phyloP scores from a whole-genome alignment of 2,113 vertebrate species.

The Tachysurus vachellii region DNA sequence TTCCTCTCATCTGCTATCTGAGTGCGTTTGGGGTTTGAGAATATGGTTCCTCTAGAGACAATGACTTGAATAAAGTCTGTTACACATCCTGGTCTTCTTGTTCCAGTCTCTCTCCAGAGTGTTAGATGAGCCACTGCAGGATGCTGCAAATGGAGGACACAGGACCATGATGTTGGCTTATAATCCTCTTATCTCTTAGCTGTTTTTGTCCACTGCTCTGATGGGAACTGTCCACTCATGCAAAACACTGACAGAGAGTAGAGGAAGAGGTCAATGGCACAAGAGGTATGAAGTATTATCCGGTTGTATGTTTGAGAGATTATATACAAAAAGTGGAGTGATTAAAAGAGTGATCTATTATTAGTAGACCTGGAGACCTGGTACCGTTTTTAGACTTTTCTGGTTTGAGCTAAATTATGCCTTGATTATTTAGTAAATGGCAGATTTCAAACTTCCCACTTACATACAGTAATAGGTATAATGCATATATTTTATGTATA shows the following conservation, averaged over 20 bases:
- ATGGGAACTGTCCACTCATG: neutral
- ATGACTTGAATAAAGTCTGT: conserved; percentile 48
- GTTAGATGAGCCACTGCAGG: conserved; percentile 59
- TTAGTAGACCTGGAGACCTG: neutral
- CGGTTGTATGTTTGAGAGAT: conserved; percentile 1
- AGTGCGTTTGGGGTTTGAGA: conserved; percentile 30
- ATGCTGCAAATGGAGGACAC: conserved; percentile 29
- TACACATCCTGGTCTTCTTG: conserved; percentile 50
- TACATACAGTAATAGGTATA: neutral
- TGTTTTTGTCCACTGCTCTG: conserved; percentile 18
- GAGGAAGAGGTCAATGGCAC: conserved; percentile 34
- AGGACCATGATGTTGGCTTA: conserved; percentile 21
- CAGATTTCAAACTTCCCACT: neutral
- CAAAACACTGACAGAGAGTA: conserved; percentile 22
- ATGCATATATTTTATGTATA: neutral
- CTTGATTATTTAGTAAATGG: neutral
- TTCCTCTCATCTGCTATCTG: conserved; percentile 22
- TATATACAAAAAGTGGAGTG: neutral
- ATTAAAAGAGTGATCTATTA: neutral
- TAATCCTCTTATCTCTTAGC: conserved; percentile 25
- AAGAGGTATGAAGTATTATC: conserved; percentile 19
- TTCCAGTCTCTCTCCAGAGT: conserved; percentile 53
- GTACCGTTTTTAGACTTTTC: neutral
- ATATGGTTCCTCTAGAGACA: conserved; percentile 33
- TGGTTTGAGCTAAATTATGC: neutral